These are phyloP conservation scores for Urophycis tenuis DNA, from an alignment of 2,797 vertebrate species.

Conservation along the genomic window DNA sequence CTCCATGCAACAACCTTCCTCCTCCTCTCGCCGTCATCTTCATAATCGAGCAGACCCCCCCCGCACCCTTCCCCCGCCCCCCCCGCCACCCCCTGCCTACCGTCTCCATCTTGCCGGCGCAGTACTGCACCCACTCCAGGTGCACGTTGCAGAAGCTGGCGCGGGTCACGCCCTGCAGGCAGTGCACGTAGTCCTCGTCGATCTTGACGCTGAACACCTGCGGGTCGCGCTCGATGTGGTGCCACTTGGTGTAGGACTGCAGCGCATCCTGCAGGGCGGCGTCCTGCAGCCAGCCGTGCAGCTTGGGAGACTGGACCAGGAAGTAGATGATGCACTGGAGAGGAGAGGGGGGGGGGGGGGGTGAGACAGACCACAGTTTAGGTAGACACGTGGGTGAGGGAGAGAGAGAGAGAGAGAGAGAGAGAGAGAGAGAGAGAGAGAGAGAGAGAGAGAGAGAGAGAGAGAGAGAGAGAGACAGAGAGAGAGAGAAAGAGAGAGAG, in stretches of 20 bases:
- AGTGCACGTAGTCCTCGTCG: conserved; percentile 94
- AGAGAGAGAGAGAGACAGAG: neutral
- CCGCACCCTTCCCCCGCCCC: neutral
- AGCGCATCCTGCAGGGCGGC: conserved; percentile 79
- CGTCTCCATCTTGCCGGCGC: conserved; percentile 79
- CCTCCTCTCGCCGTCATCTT: too few species aligned
- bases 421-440: neutral
- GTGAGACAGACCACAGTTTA: neutral
- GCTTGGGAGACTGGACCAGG: conserved; percentile 82
- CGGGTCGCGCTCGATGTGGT: conserved; percentile 91
- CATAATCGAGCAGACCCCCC: neutral
- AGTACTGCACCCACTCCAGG: conserved; percentile 95
- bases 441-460: conserved; percentile 3
- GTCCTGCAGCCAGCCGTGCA: conserved; percentile 83
- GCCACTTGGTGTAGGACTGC: conserved; percentile 91
- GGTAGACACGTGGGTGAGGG: neutral
- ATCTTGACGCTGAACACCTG: conserved; percentile 90
- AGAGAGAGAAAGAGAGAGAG: conserved; percentile 79
- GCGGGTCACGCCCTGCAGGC: conserved; percentile 91
- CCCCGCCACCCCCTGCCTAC: conserved; percentile 48
- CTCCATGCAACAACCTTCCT: too few species aligned
- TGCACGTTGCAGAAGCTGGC: conserved; percentile 95
- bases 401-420: conserved; percentile 24
- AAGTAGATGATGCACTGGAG: conserved; percentile 93
- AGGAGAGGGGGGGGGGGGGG: too few species aligned